Evolutionary conservation across 1,140 invertebrate species (phyloP).

Genomic region (Bombyx mori): DNA sequence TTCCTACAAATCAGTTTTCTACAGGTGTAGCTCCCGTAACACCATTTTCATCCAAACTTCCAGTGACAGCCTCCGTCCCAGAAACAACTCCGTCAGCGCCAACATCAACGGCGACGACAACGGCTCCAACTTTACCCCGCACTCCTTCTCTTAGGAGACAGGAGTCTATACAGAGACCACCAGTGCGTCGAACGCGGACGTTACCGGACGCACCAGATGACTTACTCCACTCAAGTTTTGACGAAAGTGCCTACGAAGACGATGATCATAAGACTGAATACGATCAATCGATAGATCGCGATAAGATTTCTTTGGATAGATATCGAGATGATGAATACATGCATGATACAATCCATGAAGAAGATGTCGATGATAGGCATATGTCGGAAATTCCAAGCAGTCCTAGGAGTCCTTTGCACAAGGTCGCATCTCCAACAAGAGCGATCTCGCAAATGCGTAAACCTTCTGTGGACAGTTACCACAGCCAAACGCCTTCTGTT

Average conservation of each 20-base stretch:
- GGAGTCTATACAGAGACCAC: conserved; percentile 63
- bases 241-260: conserved; percentile 67
- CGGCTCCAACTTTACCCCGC: conserved; percentile 48
- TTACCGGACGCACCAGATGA: conserved; percentile 62
- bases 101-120: conserved; percentile 46
- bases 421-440: conserved; percentile 54
- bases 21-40: conserved; percentile 56
- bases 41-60: conserved; percentile 51
- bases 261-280: conserved; percentile 67
- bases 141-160: conserved; percentile 59
- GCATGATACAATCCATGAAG: conserved; percentile 53
- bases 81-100: conserved; percentile 47
- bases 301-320: conserved; percentile 57
- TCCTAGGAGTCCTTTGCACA: conserved; percentile 30
- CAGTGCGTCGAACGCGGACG: conserved; percentile 55
- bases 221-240: conserved; percentile 49
- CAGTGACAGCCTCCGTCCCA: conserved; percentile 58
- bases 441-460: conserved; percentile 46
- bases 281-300: conserved; percentile 55
- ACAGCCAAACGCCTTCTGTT: conserved; percentile 55
- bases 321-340: conserved; percentile 55
- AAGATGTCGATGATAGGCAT: conserved; percentile 37
- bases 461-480: conserved; percentile 61
- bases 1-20: conserved; percentile 26
- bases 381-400: conserved; percentile 35